Evolutionary conservation across 1,140 invertebrate genomes (phyloP).

Genomic region (Pseudomyrmex sp.): DNA sequence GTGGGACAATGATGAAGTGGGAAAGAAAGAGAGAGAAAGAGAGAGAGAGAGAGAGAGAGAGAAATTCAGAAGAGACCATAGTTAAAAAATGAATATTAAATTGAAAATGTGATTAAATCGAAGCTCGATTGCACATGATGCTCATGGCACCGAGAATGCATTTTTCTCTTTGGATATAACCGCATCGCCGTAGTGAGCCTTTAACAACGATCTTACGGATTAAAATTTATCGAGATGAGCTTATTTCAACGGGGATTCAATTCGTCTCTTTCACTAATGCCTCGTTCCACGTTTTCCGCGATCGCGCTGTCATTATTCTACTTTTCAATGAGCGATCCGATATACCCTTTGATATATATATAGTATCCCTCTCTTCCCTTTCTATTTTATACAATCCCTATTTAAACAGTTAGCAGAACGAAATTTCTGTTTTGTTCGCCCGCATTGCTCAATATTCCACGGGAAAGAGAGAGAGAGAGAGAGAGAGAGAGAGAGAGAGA

Average conservation of each 20-base stretch:
- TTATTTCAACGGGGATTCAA: not conserved
- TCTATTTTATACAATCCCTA: not conserved
- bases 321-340: not conserved
- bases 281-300: not conserved
- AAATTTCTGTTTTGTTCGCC: too few relatives aligned
- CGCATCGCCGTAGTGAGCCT: not conserved
- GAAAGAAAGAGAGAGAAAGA: not conserved
- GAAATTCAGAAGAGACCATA: not conserved
- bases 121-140: not conserved
- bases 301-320: not conserved
- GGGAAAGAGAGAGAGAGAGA: too few relatives aligned
- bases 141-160: not conserved
- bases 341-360: not conserved
- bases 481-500: too few relatives aligned
- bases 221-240: slow-evolving; percentile 17
- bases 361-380: not conserved
- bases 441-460: too few relatives aligned
- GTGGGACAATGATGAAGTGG: too few relatives aligned
- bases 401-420: not conserved
- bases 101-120: slow-evolving; percentile 22
- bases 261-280: not conserved
- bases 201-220: not conserved
- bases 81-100: slow-evolving; percentile 9
- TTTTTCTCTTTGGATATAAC: slow-evolving; percentile 7
- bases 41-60: not conserved